Base-by-base conservation (phyloP, 2,888 invertebrate genomes). In the Caenorhabditis virilis region DNA sequence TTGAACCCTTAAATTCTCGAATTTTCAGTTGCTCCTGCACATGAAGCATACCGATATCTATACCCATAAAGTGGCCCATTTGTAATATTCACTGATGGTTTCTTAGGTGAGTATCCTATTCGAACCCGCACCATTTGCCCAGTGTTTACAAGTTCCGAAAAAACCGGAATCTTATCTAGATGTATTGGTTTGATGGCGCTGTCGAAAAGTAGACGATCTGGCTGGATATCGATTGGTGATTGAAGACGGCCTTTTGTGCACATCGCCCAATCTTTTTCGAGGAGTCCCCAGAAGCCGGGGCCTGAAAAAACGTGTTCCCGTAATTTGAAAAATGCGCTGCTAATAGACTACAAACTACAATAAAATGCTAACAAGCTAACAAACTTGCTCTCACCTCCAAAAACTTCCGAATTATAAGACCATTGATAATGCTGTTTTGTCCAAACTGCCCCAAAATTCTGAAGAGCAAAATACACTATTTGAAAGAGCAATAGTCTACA, bases 201-300 rank as follows among this genome's bases (percentile, higher is more conserved):
- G 87, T 97, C 95, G 87, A 91, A 95, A 76, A 95, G 89, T 74
- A 97, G 88, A 82, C 91, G 90, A 84, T 89, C 90, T 23, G 95
- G 95, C 84, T 95, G 93, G 82, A 97, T 88, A 87, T 97, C 92
- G 83, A 97, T 92, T 23, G 95, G 97, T 36, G 95, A 95, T 87
- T 97, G 97, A 78, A 94, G 88, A 78, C 93, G 89, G 67, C 95
- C 97, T 85, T 93, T 93, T 88, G 91, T 91, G 88, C 97, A 97
- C 76, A 97, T 88, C 79, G 91, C 91, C 95, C 95, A 97, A 85
- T 95, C 93, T 43, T 93, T 93, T 41, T 93, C 93, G 86, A 95
- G 92, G 76, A 93, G 88, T 62, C 95, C 95, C 95, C 95, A 95
- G 86, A 94, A 95, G 62, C 91, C 91, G 55, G 95, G 95, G 85